Conservation (phyloP, 2,888 invertebrate species). For the Liopterus haemorrhoidalis region DNA sequence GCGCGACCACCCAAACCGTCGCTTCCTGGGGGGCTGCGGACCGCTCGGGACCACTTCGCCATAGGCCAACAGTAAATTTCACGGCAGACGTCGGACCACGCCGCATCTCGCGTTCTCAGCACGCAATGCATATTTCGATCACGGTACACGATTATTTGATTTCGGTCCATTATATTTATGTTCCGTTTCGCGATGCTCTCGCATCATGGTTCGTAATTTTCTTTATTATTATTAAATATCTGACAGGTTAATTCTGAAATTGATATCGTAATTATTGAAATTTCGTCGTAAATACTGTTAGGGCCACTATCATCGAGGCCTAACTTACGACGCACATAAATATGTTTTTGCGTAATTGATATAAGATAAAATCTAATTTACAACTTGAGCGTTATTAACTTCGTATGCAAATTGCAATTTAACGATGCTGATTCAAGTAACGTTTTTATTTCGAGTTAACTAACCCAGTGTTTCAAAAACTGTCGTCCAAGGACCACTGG, state of each 20-base stretch:
- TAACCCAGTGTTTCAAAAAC: no score
- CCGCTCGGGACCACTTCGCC: no score
- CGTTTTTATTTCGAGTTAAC: slow-evolving; percentile 17
- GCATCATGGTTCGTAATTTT: slow-evolving; percentile 2
- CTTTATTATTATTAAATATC: slow-evolving; percentile 16
- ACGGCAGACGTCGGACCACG: not conserved
- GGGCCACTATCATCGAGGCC: not conserved
- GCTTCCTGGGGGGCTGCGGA: slow-evolving; percentile 10
- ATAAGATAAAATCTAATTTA: slow-evolving; percentile 23
- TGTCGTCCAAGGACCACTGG: no score
- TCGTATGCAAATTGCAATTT: slow-evolving; percentile 22
- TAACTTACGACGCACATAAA: slow-evolving; percentile 14
- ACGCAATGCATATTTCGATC: no score
- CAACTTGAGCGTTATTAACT: slow-evolving; percentile 14
- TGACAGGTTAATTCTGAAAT: slow-evolving; percentile 19
- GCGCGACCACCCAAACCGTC: slow-evolving; percentile 18
- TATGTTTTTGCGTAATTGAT: slow-evolving; percentile 21
- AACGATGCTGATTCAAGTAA: slow-evolving; percentile 13
- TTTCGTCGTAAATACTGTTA: slow-evolving; percentile 16
- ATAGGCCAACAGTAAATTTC: slow-evolving; percentile 1
- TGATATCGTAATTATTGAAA: slow-evolving; percentile 22
- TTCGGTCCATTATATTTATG: no score
- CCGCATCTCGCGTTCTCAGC: not conserved
- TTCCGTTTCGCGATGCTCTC: no score
- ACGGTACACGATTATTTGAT: no score